Evolutionary conservation across 2,888 invertebrate genomes (phyloP).

Genomic region (Epicampocera succincta): DNA sequence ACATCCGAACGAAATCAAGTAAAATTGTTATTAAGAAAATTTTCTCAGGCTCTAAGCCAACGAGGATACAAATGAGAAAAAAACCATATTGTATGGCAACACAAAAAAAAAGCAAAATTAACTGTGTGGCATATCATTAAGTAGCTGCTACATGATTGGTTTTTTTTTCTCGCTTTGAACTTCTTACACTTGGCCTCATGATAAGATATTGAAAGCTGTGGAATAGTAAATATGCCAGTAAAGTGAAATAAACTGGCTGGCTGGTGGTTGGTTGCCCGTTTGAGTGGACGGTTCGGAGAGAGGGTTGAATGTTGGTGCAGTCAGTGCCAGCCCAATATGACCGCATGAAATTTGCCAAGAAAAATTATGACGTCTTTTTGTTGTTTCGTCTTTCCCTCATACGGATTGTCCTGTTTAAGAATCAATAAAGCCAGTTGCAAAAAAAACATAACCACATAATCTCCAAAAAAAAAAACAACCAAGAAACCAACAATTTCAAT

Average conservation of each 20-base stretch:
- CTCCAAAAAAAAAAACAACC: constrained; percentile 23
- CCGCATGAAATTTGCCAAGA: constrained; percentile 60
- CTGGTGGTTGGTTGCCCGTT: not conserved
- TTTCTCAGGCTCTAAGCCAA: constrained; percentile 65
- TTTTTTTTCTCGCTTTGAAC: constrained; percentile 36
- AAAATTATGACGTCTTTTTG: constrained; percentile 61
- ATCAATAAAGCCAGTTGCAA: constrained; percentile 32
- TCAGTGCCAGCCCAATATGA: constrained; percentile 33
- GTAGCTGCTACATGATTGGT: constrained; percentile 64
- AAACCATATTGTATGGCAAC: not conserved
- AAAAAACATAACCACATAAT: constrained; percentile 57
- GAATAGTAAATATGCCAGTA: constrained; percentile 40
- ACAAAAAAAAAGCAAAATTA: constrained; percentile 42
- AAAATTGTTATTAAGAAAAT: constrained; percentile 52
- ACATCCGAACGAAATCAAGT: constrained; percentile 57
- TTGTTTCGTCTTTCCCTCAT: constrained; percentile 11
- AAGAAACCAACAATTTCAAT: constrained; percentile 51
- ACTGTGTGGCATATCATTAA: constrained; percentile 68
- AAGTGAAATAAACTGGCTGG: constrained; percentile 39
- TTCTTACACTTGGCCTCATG: constrained; percentile 57
- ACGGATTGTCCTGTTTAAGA: constrained; percentile 1
- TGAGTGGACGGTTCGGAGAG: not conserved
- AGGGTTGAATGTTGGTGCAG: constrained; percentile 43
- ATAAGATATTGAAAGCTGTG: constrained; percentile 34
- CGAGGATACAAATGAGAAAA: constrained; percentile 55